phyloP scores from a whole-genome alignment of 2,888 invertebrate genomes.

The Junonia oenone region DNA sequence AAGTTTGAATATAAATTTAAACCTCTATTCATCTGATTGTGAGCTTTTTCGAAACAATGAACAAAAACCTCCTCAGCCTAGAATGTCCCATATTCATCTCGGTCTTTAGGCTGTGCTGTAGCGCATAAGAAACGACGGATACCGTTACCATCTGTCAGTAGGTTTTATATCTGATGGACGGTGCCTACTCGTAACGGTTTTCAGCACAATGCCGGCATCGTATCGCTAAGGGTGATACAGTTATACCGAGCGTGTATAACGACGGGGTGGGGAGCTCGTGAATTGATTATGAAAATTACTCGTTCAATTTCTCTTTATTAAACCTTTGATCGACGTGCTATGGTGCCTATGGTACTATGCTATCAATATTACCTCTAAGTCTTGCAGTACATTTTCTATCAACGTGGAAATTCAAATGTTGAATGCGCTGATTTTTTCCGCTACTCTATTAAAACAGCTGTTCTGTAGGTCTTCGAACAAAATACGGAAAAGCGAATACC shows the following conservation, averaged over 20 bases:
- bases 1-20: too few species aligned
- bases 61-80: conserved; percentile 1
- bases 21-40: too few species aligned
- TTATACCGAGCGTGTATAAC: conserved; percentile 26
- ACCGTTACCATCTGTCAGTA: conserved; percentile 68
- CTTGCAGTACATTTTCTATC: neutral
- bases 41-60: neutral
- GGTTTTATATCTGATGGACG: conserved; percentile 63
- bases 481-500: too few species aligned
- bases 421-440: too few species aligned
- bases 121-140: conserved; percentile 42
- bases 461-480: too few species aligned
- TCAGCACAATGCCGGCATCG: conserved; percentile 37
- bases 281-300: conserved; percentile 4
- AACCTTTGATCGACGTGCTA: neutral
- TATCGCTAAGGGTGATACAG: conserved; percentile 38
- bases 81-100: conserved; percentile 41
- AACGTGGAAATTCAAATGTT: too few species aligned
- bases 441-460: too few species aligned
- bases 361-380: neutral
- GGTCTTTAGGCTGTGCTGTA: conserved; percentile 36
- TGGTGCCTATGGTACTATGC: neutral
- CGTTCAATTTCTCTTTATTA: neutral
- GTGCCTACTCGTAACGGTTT: conserved; percentile 53
- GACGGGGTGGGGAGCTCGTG: conserved; percentile 8